phyloP scores from a whole-genome alignment of 2,797 vertebrate genomes.

The Prunella strophiata region DNA sequence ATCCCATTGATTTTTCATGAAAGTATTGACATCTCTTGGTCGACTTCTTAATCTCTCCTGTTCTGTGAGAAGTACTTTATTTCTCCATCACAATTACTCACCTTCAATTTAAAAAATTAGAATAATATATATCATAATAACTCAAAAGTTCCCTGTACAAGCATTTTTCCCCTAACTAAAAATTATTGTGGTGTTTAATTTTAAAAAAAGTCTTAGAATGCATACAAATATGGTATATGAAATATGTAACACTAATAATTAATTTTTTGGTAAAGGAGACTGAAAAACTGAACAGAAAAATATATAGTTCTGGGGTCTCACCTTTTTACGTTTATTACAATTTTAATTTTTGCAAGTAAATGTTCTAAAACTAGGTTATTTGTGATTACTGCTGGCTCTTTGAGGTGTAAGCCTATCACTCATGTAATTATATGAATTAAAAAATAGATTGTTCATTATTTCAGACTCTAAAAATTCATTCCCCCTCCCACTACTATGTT shows the following conservation, averaged over 20 bases:
- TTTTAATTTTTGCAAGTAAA: neutral
- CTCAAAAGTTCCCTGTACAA: neutral
- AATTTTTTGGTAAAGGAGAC: neutral
- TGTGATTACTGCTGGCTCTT: neutral
- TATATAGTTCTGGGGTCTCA: neutral
- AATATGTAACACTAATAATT: neutral
- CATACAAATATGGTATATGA: neutral
- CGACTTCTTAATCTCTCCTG: neutral
- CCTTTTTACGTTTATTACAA: neutral
- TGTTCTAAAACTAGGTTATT: neutral
- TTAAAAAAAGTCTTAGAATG: neutral
- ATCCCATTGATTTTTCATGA: neutral
- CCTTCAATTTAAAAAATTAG: neutral
- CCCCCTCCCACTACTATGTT: rapidly evolving
- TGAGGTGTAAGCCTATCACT: neutral
- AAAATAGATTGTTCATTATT: neutral
- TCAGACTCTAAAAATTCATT: neutral
- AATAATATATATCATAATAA: neutral
- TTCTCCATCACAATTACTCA: neutral
- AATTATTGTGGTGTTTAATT: neutral
- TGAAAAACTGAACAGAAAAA: neutral
- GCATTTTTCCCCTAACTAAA: neutral
- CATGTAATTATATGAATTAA: neutral
- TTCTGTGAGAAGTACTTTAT: neutral
- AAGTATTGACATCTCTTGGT: neutral